A percentile compares a stretch with the other conserved stretches of the same genome.
Evolutionary conservation across 2,113 vertebrate species (phyloP).

Genomic region (Neofelis nebulosa): DNA sequence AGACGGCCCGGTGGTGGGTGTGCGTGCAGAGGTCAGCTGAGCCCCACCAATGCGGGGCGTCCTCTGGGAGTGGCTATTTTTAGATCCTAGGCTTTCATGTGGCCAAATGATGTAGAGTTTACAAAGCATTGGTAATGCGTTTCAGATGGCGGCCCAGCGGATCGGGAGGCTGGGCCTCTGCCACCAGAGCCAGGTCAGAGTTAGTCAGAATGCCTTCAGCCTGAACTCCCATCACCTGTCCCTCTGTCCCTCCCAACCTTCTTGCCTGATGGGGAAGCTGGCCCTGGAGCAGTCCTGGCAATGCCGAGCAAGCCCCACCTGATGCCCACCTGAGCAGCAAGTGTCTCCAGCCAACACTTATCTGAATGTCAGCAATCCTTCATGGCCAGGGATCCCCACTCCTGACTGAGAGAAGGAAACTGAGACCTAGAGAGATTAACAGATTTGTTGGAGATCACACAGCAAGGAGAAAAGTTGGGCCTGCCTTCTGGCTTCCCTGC

Average conservation of each 20-base stretch:
- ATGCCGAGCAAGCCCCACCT: not conserved
- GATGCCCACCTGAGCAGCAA: not conserved
- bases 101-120: constrained; percentile 88
- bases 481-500: not conserved
- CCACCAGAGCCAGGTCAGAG: constrained; percentile 65
- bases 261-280: not conserved
- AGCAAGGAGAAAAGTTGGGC: not conserved
- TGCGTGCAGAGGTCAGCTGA: constrained; percentile 82
- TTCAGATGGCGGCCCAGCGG: constrained; percentile 83
- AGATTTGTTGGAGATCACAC: not conserved
- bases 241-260: not conserved
- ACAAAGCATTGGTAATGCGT: constrained; percentile 88
- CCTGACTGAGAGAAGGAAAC: not conserved
- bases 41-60: constrained; percentile 84
- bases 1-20: constrained; percentile 60
- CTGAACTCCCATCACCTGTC: constrained; percentile 48
- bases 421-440: not conserved
- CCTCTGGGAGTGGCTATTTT: constrained; percentile 87
- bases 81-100: constrained; percentile 89
- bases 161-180: constrained; percentile 53
- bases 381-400: not conserved
- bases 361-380: not conserved
- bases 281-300: not conserved
- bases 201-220: constrained; percentile 48
- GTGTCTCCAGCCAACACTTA: not conserved